These are phyloP conservation scores for Ischnus inquisitorius DNA, from an alignment of 2,888 invertebrate genomes.

Conservation along the genomic window DNA sequence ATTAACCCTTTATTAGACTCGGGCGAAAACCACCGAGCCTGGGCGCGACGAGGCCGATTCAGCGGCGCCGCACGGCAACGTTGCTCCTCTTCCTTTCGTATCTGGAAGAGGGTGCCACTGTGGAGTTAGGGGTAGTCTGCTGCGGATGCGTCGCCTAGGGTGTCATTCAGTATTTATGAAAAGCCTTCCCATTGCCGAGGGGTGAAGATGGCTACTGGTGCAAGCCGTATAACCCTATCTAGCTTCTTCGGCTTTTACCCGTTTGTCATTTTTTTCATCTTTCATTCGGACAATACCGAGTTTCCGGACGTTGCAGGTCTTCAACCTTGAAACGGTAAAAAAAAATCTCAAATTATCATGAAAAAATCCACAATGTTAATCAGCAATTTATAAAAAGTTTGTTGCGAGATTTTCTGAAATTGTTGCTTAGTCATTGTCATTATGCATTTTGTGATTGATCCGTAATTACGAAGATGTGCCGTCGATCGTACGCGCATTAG, in stretches of 20 bases:
- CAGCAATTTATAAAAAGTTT: no score
- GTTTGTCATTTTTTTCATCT: conserved; percentile 61
- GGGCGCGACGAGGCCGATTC: conserved; percentile 82
- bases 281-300: not conserved
- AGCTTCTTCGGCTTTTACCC: conserved; percentile 51
- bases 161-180: conserved; percentile 84
- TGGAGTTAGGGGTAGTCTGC: conserved; percentile 57
- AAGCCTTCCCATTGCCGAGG: conserved; percentile 74
- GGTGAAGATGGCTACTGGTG: conserved; percentile 60
- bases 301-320: not conserved
- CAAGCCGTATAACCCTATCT: conserved; percentile 63
- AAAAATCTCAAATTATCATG: not conserved
- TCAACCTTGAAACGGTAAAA: not conserved
- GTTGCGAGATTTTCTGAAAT: no score
- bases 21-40: conserved; percentile 81
- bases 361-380: not conserved
- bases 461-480: no score
- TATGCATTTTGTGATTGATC: no score
- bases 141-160: conserved; percentile 75
- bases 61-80: conserved; percentile 69
- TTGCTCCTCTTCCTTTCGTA: conserved; percentile 58
- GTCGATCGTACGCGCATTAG: no score
- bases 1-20: conserved; percentile 85
- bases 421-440: no score
- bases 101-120: conserved; percentile 46